Percentiles rank a stretch among this genome's conserved stretches.
Evolutionary conservation across 2,888 invertebrate genomes (phyloP).

Genomic region (Drosophila acutilabella): DNA sequence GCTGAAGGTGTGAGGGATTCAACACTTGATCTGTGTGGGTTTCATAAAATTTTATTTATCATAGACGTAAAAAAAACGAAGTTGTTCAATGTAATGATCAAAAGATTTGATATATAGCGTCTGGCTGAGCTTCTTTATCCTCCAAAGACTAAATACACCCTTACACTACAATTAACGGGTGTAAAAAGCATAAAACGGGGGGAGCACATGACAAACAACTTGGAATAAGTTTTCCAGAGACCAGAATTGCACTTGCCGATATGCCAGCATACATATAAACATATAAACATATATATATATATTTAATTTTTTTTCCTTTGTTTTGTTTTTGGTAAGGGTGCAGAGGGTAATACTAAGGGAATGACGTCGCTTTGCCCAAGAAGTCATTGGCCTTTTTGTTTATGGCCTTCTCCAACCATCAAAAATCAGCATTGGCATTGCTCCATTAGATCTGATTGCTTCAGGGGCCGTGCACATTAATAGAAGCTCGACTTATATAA

Average conservation of each 20-base stretch:
- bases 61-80: too few species aligned
- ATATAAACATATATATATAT: slow-evolving; percentile 5
- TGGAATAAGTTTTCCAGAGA: slow-evolving; percentile 58
- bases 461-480: slow-evolving; percentile 43
- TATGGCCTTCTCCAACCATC: slow-evolving; percentile 25
- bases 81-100: too few species aligned
- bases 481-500: slow-evolving; percentile 45
- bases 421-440: slow-evolving; percentile 47
- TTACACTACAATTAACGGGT: neutral
- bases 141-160: neutral
- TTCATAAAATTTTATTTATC: too few species aligned
- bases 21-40: too few species aligned
- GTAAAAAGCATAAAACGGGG: slow-evolving; percentile 19
- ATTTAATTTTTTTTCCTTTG: slow-evolving; percentile 14
- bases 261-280: slow-evolving; percentile 5
- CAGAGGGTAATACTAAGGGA: slow-evolving; percentile 27
- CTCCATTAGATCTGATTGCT: slow-evolving; percentile 65
- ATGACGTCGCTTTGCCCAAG: slow-evolving; percentile 31
- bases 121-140: neutral
- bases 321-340: slow-evolving; percentile 1
- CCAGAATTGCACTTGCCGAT: slow-evolving; percentile 42
- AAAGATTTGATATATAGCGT: neutral
- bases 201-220: slow-evolving; percentile 58
- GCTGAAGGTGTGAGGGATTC: too few species aligned
- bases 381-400: slow-evolving; percentile 71